Evolutionary conservation across 2,888 invertebrate species (phyloP).

Genomic region (Sinelater perroti): DNA sequence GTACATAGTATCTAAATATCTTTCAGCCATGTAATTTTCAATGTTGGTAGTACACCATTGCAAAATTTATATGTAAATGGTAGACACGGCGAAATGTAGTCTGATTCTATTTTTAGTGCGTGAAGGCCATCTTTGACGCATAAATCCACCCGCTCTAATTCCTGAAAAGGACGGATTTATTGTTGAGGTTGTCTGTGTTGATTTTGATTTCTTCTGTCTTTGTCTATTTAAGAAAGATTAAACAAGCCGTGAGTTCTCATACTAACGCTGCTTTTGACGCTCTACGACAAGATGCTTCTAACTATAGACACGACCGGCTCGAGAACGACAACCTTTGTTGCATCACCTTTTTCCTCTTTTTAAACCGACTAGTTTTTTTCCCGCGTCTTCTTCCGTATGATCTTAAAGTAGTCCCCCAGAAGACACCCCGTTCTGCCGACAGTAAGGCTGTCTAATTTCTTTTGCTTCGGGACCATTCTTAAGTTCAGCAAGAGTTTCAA

Average conservation of each 20-base stretch:
- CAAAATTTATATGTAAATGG: conserved; percentile 54
- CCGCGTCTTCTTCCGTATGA: conserved; percentile 57
- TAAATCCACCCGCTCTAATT: conserved; percentile 36
- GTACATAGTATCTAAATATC: conserved; percentile 60
- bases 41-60: conserved; percentile 57
- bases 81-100: conserved; percentile 49
- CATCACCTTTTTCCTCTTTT: conserved; percentile 46
- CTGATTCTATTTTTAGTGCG: conserved; percentile 48
- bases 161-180: background rate
- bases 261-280: background rate
- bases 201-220: conserved; percentile 8
- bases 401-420: conserved; percentile 57
- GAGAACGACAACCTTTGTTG: conserved; percentile 20
- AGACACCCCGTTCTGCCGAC: conserved; percentile 58
- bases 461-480: conserved; percentile 48
- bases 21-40: conserved; percentile 58
- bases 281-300: too few relatives aligned
- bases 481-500: conserved; percentile 56
- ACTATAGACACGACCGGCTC: conserved; percentile 39
- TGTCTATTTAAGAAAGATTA: background rate
- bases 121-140: conserved; percentile 53
- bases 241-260: background rate
- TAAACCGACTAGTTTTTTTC: conserved; percentile 51
- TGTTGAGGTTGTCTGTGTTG: conserved; percentile 1
- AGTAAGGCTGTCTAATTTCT: conserved; percentile 57